Evolutionary conservation across 2,113 vertebrate genomes (phyloP).

Genomic region (Gasterosteus nipponicus): DNA sequence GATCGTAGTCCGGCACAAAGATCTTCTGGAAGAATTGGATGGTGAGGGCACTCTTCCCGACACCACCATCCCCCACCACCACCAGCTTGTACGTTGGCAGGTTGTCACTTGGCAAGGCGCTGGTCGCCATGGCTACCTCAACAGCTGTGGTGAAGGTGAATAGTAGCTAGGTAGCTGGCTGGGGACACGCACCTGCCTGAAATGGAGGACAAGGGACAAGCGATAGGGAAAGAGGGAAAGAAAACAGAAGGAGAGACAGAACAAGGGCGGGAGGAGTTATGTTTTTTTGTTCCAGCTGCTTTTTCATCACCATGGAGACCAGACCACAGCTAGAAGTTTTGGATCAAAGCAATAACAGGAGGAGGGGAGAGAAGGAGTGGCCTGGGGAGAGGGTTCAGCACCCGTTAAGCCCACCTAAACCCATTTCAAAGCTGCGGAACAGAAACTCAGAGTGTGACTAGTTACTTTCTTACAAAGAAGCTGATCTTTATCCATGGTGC

Average conservation of each 20-base stretch:
- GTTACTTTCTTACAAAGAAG: background rate
- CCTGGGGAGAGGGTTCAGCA: constrained; percentile 12
- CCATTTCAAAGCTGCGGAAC: constrained; percentile 7
- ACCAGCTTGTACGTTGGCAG: constrained; percentile 98
- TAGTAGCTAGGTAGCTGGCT: constrained; percentile 50
- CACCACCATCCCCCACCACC: constrained; percentile 96
- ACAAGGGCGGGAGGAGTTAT: constrained; percentile 30
- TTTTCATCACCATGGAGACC: constrained; percentile 61
- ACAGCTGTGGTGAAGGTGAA: constrained; percentile 45
- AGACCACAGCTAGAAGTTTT: constrained; percentile 37
- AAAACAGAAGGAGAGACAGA: constrained; percentile 6
- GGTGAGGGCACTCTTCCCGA: constrained; percentile 98
- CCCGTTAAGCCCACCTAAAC: background rate
- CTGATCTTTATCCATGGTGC: background rate
- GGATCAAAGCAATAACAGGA: constrained; percentile 32
- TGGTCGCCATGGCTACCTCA: constrained; percentile 90
- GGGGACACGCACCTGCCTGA: constrained; percentile 79
- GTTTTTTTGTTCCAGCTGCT: constrained; percentile 52
- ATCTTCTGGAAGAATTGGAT: constrained; percentile 99
- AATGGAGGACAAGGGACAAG: constrained; percentile 15
- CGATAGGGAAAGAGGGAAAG: background rate
- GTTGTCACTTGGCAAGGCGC: constrained; percentile 96
- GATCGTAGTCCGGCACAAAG: constrained; percentile 98
- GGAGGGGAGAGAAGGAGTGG: background rate
- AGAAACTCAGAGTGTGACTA: background rate